Percentiles rank a stretch among this genome's conserved stretches.
Evolutionary conservation across 2,888 invertebrate genomes (phyloP).

Genomic region (Cephus pygmeus): DNA sequence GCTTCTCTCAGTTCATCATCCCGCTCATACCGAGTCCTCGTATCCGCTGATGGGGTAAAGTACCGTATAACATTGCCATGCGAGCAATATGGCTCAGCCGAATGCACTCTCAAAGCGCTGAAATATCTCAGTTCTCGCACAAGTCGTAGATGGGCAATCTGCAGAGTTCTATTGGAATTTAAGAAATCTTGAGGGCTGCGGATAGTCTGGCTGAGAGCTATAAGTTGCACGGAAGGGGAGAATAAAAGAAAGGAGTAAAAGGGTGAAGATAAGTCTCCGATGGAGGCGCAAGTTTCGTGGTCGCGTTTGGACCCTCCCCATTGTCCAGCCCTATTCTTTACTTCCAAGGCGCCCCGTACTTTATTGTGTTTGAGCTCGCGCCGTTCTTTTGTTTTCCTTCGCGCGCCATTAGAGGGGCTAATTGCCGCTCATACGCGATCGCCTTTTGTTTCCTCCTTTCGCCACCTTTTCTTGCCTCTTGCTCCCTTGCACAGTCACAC

Average conservation of each 20-base stretch:
- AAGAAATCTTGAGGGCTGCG: background rate
- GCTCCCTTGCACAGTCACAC: conserved; percentile 8
- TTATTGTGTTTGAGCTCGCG: conserved; percentile 58
- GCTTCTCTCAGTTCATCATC: conserved; percentile 5
- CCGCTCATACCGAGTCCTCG: background rate
- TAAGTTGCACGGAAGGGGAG: background rate
- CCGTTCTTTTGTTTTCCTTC: conserved; percentile 60
- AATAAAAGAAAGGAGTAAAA: background rate
- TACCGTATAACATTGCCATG: background rate
- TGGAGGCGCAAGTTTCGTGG: conserved; percentile 4
- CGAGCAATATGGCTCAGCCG: background rate
- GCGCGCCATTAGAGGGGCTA: conserved; percentile 63
- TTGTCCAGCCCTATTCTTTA: conserved; percentile 1
- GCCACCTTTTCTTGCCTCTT: conserved; percentile 39
- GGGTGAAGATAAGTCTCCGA: background rate
- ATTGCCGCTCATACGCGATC: conserved; percentile 63
- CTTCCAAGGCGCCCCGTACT: conserved; percentile 31
- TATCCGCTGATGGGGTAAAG: background rate
- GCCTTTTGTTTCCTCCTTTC: conserved; percentile 59
- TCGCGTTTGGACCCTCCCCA: background rate
- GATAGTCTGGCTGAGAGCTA: background rate
- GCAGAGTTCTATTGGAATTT: background rate
- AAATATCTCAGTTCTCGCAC: background rate
- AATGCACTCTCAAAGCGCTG: background rate
- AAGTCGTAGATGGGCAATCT: background rate